Evolutionary conservation across 2,797 vertebrate genomes (phyloP).

Genomic region (Parauchenoglanis punctatus): DNA sequence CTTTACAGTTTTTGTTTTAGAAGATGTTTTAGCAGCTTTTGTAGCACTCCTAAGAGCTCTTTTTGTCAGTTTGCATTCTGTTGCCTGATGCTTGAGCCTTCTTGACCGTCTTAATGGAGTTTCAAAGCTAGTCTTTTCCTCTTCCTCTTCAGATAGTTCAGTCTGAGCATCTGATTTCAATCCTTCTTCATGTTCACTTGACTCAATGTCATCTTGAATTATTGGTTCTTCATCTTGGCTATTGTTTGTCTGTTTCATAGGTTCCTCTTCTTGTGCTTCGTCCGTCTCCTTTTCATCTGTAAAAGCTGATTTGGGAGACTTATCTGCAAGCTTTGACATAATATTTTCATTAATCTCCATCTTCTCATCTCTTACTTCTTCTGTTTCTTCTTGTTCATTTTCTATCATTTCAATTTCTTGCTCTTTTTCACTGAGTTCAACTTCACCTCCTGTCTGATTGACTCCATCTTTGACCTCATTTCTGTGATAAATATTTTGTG

Average conservation of each 20-base stretch:
- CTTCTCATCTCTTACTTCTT: too few relatives aligned
- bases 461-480: too few relatives aligned
- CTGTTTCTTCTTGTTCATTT: background rate
- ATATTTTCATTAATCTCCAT: background rate
- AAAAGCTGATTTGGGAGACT: background rate
- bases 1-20: background rate
- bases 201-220: background rate
- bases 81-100: background rate
- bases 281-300: background rate
- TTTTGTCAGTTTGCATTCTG: slow-evolving; percentile 1
- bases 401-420: background rate
- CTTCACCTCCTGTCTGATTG: too few relatives aligned
- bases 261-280: background rate
- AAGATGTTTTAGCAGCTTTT: background rate
- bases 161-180: background rate
- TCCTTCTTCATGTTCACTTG: background rate
- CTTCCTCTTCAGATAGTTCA: background rate
- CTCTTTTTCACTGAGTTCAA: background rate
- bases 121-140: slow-evolving; percentile 1
- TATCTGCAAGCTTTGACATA: background rate
- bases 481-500: too few relatives aligned
- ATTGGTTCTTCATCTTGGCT: background rate
- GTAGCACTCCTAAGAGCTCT: slow-evolving; percentile 2
- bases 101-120: background rate
- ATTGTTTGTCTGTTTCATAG: background rate